Evolutionary conservation across 2,797 vertebrate genomes (phyloP), one percentile per base, ranked within the genome.

Genomic region (Amblyopsis hoosieri): DNA sequence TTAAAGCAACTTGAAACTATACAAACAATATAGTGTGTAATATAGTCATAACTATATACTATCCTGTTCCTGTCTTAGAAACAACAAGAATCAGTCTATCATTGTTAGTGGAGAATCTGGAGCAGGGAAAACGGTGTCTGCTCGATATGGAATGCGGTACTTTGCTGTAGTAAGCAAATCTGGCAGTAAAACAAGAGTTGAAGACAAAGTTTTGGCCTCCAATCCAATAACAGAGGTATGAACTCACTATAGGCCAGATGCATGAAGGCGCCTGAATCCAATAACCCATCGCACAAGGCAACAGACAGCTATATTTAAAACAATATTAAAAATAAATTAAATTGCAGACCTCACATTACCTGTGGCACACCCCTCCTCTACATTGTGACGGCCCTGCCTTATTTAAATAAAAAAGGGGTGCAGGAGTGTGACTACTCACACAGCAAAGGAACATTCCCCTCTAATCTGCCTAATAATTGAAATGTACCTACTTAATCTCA

Each of bases 91-190:
- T 76, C 97, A 99, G 85, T 99, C 98, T 1, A 95, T 99, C 62
- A 98, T 99, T 31, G 96, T 99, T 72, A 99, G 98, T 0, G 98
- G 98, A 23, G 98, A 99, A 82, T 99, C 98, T 0, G 98, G 98
- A 62, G 98, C 98, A 0, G 98, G 98, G 8, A 99, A 99, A 86
- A 99, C 98, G 0, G 97, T 99, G 64, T 99, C 98, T 12, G 97
- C 98, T 47, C 94, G 95, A 52, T 99, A 96, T 0, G 90, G 95
- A 1, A 99, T 99, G 98, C 94, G 97, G 47, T 99, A 99, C 85
- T 98, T 99, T 59, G 97, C 98, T 63, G 93, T 95, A 0, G 98
- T 99, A 64, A 99, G 98, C 88, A 97, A 93, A 85, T 98, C 97
- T 45, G 92, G 93, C 85, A 95, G 93, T 81, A 96, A 95, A 0